Evolutionary conservation across 2,113 vertebrate species (phyloP), one percentile per base, ranked within the genome.

Genomic region (Proteles cristata): DNA sequence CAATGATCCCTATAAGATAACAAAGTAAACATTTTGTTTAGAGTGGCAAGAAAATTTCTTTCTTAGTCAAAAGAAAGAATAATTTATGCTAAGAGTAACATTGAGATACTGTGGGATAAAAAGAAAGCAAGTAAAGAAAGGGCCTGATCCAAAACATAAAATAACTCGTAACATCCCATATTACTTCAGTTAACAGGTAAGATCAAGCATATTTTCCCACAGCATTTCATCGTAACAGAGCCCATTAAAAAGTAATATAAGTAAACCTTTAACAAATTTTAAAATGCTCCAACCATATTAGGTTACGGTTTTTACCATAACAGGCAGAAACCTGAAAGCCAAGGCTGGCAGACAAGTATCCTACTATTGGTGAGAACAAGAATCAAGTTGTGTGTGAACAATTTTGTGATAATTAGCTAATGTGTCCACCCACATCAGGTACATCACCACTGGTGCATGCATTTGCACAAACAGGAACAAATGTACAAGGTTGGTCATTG

Each of bases 1-100:
- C 95, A 99, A 96, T 17, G 99, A 99, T 11, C 99, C 99, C 99
- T 99, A 96, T 28, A 93, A 98, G 92, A 85, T 0, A 97, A 95
- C 1, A 95, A 96, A 28, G 0, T 86, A 86, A 97, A 63, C 10
- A 79, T 68, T 93, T 68, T 58, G 48, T 90, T 81, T 55, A 11
- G 2, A 65, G 31, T 26, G 86, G 26, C 55, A 68, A 35, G 5
- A 63, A 79, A 88, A 79, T 5, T 5, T 16, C 21, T 19, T 50
- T 76, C 69, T 84, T 17, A 26, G 28, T 21, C 10, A 79, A 55
- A 76, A 82, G 23, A 33, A 83, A 61, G 21, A 48, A 33, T 17
- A 35, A 35, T 7, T 66, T 6, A 31, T n/a, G 45, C 58, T 43
- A 68, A 31, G 25, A n/a, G 39, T 82, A 77, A 81, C 19, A 77